These are phyloP conservation scores for Fregata magnificens DNA, from an alignment of 2,113 vertebrate genomes.

Conservation along the genomic window DNA sequence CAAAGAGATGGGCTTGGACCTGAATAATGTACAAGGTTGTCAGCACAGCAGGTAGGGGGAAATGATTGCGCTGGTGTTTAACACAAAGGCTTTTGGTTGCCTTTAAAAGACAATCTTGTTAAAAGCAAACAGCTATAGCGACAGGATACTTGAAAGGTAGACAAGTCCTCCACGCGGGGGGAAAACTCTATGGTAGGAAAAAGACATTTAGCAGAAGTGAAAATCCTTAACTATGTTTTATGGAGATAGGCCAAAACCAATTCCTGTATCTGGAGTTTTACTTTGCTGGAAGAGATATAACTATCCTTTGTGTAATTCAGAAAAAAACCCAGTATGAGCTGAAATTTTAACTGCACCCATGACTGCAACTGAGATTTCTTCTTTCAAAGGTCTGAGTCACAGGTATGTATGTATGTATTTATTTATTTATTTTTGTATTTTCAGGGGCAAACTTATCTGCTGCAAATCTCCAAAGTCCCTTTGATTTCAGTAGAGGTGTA, in stretches of 20 bases:
- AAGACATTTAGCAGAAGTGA: background rate
- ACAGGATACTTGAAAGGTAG: background rate
- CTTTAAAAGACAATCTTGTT: background rate
- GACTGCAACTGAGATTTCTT: background rate
- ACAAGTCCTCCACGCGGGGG: fast-evolving
- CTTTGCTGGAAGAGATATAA: background rate
- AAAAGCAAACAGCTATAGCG: background rate
- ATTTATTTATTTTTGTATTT: background rate
- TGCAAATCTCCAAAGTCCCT: background rate
- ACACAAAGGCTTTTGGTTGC: background rate
- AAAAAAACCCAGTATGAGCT: background rate
- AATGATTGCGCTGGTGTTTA: background rate
- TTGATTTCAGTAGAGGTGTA: background rate
- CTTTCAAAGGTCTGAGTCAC: background rate
- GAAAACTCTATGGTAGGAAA: background rate
- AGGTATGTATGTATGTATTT: too few relatives aligned
- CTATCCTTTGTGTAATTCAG: background rate
- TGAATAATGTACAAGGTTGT: background rate
- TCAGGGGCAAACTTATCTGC: background rate
- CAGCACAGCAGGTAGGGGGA: background rate
- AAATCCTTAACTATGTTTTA: background rate
- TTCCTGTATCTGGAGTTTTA: background rate
- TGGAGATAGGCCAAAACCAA: background rate
- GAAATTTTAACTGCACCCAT: background rate
- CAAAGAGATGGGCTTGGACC: background rate